phyloP scores from a whole-genome alignment of 2,113 vertebrate genomes.

The Candoia aspera region DNA sequence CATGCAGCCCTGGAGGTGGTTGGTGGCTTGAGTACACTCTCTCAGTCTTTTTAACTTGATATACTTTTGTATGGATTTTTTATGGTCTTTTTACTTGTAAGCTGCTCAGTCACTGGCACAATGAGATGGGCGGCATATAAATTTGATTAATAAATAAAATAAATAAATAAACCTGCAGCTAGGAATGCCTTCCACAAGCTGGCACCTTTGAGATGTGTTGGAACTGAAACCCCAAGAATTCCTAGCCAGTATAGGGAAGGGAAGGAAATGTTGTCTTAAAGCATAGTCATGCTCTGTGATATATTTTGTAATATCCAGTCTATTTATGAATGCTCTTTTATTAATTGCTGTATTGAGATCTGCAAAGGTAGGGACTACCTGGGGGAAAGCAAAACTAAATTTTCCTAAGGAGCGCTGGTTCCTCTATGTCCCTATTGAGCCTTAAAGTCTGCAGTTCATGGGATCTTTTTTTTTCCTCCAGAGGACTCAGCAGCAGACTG shows the following conservation, averaged over 20 bases:
- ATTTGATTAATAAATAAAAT: too few relatives aligned
- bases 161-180: not conserved
- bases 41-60: too few relatives aligned
- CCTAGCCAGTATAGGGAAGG: not conserved
- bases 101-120: too few relatives aligned
- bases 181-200: not conserved
- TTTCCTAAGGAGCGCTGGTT: not conserved
- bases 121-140: too few relatives aligned
- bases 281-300: not conserved
- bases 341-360: not conserved
- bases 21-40: too few relatives aligned
- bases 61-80: too few relatives aligned
- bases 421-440: not conserved
- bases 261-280: not conserved
- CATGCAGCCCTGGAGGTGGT: too few relatives aligned
- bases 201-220: not conserved
- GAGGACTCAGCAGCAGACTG: rapidly evolving
- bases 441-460: not conserved
- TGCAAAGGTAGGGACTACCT: not conserved
- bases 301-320: not conserved
- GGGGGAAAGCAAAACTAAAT: not conserved
- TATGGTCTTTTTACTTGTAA: too few relatives aligned
- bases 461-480: not conserved
- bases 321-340: not conserved
- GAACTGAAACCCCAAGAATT: not conserved